Evolutionary conservation across 2,797 vertebrate species (phyloP), one percentile per base, ranked within the genome.

Genomic region (Eospalax fontanierii): DNA sequence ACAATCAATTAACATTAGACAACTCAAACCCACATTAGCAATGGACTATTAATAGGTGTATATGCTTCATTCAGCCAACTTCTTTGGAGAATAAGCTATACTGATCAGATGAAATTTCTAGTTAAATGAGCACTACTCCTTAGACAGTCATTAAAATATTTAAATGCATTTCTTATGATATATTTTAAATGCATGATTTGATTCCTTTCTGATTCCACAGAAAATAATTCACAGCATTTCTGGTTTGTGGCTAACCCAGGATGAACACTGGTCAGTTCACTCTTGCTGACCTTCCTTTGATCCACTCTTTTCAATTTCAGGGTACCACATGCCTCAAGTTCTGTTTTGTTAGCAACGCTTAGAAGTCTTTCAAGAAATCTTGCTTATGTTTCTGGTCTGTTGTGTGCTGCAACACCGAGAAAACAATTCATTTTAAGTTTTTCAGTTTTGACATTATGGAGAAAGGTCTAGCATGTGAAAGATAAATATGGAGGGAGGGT

Each of bases 1-100:
- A 89, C 73, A 71, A 93, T 93, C 89, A 95, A 84, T 96, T 93
- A 96, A 86, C 22, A 86, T 5, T 59, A 83, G 83, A 94, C 86
- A 90, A 89, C 54, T 92, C 65, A 87, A 95, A 82, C 38, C 75
- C 92, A 89, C 88, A 89, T 94, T 95, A 96, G 61, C 70, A 76
- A 82, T 78, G 40, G 87, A 35, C 50, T 96, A 86, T 92, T 86
- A 92, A 89, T 93, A 93, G 19, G 90, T 59, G 19, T 63, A 54
- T 40, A 61, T 40, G 59, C 66, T 92, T 97, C 79, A 89, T 76
- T 93, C 87, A 87, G n/a, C 26, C 78, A 86, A 85, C 50, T 76
- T 88, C 38, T 82, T 93, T 78, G 19, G 35, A 90, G 59, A 88
- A 57, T 79, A 86, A 85, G 14, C 50, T 76, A 35, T 6, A 87